phyloP scores from a whole-genome alignment of 2,888 invertebrate species.

The Drosophila koepferae region DNA sequence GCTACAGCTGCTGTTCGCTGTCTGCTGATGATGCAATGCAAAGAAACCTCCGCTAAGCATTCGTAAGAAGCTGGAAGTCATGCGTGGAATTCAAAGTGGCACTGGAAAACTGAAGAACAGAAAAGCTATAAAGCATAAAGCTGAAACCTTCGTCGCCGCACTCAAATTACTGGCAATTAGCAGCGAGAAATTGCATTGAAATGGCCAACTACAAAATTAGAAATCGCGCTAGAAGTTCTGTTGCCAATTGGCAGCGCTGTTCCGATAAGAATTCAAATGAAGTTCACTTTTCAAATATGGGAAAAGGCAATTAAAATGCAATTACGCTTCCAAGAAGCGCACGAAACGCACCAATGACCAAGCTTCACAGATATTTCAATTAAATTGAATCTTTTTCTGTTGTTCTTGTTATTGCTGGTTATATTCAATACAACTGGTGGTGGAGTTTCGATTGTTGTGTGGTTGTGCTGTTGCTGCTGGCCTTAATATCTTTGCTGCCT shows the following conservation, averaged over 20 bases:
- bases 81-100: neutral
- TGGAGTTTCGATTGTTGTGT: slow-evolving; percentile 18
- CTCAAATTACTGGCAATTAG: slow-evolving; percentile 7
- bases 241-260: neutral
- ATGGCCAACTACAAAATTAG: neutral
- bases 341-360: neutral
- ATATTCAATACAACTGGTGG: slow-evolving; percentile 17
- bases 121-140: too few relatives aligned
- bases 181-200: neutral
- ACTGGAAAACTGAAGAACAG: neutral
- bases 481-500: slow-evolving; percentile 44
- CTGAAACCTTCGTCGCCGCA: slow-evolving; percentile 7
- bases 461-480: slow-evolving; percentile 30
- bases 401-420: slow-evolving; percentile 16
- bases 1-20: neutral
- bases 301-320: slow-evolving; percentile 3
- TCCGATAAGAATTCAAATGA: neutral
- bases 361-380: slow-evolving; percentile 1
- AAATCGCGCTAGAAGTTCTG: neutral
- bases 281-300: neutral
- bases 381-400: slow-evolving; percentile 1
- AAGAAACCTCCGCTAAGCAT: slow-evolving; percentile 1
- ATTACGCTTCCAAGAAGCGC: slow-evolving; percentile 2
- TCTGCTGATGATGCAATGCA: slow-evolving; percentile 41
- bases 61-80: neutral